These are phyloP conservation scores for Sebastes iracundus DNA, from an alignment of 2,797 vertebrate species.

Conservation along the genomic window DNA sequence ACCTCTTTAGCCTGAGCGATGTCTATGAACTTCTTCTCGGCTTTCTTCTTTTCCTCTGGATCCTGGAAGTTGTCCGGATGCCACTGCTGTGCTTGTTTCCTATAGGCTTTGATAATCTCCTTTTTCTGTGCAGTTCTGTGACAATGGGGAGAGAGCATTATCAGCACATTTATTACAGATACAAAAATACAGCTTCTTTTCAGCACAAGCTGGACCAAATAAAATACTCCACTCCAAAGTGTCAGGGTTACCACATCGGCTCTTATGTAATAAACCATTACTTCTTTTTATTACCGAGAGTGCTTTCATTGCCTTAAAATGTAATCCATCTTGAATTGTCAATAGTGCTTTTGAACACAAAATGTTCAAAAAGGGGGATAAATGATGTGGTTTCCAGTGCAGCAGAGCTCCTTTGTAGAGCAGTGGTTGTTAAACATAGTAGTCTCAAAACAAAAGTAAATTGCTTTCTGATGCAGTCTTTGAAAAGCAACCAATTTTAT, in stretches of 20 bases:
- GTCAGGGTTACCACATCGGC: background rate
- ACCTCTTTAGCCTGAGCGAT: constrained; percentile 99
- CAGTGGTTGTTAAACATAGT: background rate
- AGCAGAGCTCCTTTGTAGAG: background rate
- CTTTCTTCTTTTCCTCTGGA: constrained; percentile 93
- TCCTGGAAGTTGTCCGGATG: constrained; percentile 98
- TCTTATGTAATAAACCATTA: background rate
- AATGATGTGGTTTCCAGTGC: background rate
- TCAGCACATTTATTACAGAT: constrained; percentile 19
- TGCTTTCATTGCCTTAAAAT: background rate
- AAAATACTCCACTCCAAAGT: background rate
- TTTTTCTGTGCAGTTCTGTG: constrained; percentile 95
- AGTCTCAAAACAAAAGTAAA: background rate
- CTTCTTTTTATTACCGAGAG: background rate
- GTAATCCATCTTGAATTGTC: background rate
- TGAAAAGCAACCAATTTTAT: background rate
- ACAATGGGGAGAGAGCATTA: background rate
- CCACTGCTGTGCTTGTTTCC: constrained; percentile 96
- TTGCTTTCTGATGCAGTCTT: background rate
- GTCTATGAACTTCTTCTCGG: constrained; percentile 98
- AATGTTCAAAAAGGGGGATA: background rate
- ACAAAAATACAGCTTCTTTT: background rate
- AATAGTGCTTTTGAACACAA: background rate
- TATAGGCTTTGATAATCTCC: constrained; percentile 97
- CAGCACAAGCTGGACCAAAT: background rate